phyloP scores from a whole-genome alignment of 2,113 vertebrate genomes.

The Hassar affinis region DNA sequence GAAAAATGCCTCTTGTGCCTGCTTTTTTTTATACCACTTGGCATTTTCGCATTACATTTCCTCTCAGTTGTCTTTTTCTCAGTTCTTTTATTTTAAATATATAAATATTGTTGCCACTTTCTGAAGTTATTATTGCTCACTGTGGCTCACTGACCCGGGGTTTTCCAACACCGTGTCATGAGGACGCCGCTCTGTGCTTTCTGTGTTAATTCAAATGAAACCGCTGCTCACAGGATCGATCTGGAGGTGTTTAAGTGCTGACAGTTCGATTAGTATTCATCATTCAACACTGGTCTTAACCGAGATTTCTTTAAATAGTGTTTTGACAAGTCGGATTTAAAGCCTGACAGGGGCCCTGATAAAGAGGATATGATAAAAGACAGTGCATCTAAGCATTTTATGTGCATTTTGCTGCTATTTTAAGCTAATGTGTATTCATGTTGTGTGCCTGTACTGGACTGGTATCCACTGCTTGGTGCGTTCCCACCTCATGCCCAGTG shows the following conservation, averaged over 20 bases:
- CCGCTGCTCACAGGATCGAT: constrained; percentile 63
- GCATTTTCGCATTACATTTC: neutral
- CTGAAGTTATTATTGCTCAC: neutral
- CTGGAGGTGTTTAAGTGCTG: constrained; percentile 52
- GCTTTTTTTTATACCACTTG: neutral
- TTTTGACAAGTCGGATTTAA: constrained; percentile 65
- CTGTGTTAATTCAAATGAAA: constrained; percentile 61
- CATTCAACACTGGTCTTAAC: constrained; percentile 57
- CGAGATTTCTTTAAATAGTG: constrained; percentile 61
- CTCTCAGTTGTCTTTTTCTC: neutral
- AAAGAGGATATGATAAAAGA: constrained; percentile 60
- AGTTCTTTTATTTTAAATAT: neutral
- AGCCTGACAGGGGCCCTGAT: constrained; percentile 57
- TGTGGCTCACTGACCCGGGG: constrained; percentile 58
- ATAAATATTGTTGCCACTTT: neutral
- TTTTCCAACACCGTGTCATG: constrained; percentile 47
- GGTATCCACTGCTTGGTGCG: neutral
- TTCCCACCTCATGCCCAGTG: neutral
- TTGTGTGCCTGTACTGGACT: neutral
- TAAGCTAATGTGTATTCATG: neutral
- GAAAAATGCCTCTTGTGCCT: neutral
- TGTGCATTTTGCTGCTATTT: neutral
- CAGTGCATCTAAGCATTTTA: neutral
- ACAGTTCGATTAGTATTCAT: constrained; percentile 71
- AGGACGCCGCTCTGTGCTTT: constrained; percentile 40